Conservation (phyloP, 2,113 vertebrate species). For the Aptenodytes patagonicus region DNA sequence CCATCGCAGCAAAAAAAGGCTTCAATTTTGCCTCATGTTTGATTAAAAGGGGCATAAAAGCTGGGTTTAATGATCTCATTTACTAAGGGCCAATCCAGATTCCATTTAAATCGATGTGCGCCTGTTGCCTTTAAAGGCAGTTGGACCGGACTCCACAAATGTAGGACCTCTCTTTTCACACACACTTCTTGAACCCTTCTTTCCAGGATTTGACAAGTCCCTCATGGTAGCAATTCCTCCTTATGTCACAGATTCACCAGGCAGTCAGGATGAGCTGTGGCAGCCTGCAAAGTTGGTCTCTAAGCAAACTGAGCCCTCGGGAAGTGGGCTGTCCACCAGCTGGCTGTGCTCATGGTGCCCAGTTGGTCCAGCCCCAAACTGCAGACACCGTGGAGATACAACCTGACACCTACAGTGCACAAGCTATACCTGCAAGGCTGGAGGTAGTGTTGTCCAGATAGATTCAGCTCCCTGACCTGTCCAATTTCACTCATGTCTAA, state of each 20-base stretch:
- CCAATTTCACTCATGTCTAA: background rate
- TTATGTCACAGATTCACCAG: background rate
- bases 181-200: background rate
- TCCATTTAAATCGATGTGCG: background rate
- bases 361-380: background rate
- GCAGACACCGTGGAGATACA: background rate
- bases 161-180: background rate
- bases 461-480: background rate
- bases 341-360: background rate
- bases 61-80: background rate
- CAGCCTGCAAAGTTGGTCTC: background rate
- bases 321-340: background rate
- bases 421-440: background rate
- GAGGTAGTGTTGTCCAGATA: background rate
- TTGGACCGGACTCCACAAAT: background rate
- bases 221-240: fast-evolving
- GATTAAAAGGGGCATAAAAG: background rate
- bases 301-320: background rate
- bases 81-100: background rate
- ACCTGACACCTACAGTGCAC: background rate
- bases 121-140: background rate
- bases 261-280: background rate
- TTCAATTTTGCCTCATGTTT: background rate
- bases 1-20: background rate
- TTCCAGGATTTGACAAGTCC: background rate